Conservation (phyloP, 92 coral and sea anemone species). For the Actinostola sp. region DNA sequence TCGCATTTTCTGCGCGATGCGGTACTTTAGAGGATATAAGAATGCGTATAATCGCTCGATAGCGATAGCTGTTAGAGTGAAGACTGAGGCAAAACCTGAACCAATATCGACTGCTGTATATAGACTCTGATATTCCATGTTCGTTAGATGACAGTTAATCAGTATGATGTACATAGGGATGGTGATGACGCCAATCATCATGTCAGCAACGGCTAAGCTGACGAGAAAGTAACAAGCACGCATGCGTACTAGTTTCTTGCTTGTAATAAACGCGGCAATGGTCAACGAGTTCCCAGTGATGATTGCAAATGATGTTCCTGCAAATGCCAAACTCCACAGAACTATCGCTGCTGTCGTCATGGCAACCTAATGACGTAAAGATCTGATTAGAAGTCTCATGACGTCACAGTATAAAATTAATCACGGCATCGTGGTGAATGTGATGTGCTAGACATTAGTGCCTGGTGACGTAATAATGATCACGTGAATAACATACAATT, state of each 20-base stretch:
- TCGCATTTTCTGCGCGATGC: slow-evolving; percentile 27
- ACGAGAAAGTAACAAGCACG: slow-evolving; percentile 70
- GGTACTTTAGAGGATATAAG: slow-evolving; percentile 42
- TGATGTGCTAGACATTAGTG: no score
- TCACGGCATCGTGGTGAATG: background rate
- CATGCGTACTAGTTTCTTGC: slow-evolving; percentile 63
- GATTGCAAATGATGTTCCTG: slow-evolving; percentile 32
- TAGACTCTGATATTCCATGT: slow-evolving; percentile 53
- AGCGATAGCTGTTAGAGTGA: slow-evolving; percentile 60
- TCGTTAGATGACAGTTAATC: slow-evolving; percentile 44
- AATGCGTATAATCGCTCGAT: slow-evolving; percentile 58
- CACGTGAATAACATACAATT: no score
- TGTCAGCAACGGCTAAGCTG: slow-evolving; percentile 63
- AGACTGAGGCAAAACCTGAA: slow-evolving; percentile 64
- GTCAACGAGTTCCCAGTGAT: slow-evolving; percentile 54
- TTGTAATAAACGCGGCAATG: slow-evolving; percentile 55
- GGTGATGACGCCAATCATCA: slow-evolving; percentile 61
- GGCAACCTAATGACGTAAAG: slow-evolving; percentile 4
- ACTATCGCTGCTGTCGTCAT: slow-evolving; percentile 23
- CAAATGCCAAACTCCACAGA: slow-evolving; percentile 51
- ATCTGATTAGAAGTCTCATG: background rate
- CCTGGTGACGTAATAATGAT: no score
- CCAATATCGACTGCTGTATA: slow-evolving; percentile 59
- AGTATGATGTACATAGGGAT: slow-evolving; percentile 65
- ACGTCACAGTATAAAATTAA: background rate